phyloP scores from a whole-genome alignment of 2,113 vertebrate genomes.

The Panthera uncia region DNA sequence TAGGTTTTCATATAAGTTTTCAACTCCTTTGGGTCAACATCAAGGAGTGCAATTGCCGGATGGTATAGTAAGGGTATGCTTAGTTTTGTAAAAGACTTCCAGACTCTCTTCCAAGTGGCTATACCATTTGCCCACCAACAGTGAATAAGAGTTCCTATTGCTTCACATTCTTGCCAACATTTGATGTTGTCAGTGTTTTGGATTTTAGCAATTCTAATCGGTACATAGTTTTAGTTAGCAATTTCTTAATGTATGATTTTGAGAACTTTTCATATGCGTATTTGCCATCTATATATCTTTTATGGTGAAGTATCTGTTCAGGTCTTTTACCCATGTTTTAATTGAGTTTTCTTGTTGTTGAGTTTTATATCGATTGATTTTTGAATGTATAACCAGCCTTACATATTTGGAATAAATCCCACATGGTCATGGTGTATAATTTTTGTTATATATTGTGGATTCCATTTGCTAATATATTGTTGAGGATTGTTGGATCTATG shows the following conservation, averaged over 20 bases:
- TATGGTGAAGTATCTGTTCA: background rate
- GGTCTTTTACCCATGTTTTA: background rate
- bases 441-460: background rate
- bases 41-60: background rate
- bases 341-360: background rate
- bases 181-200: background rate
- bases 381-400: background rate
- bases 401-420: background rate
- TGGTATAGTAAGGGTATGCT: background rate
- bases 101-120: background rate
- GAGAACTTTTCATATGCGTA: background rate
- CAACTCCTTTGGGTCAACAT: background rate
- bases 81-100: background rate
- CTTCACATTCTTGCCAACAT: background rate
- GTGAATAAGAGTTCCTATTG: background rate
- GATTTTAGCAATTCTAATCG: background rate
- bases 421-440: background rate
- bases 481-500: background rate
- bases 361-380: background rate
- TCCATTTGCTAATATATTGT: background rate
- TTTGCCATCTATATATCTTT: background rate
- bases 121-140: background rate
- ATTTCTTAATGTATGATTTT: background rate
- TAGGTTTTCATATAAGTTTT: background rate
- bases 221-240: background rate